These are phyloP conservation scores for Sylvicapra grimmia DNA, from an alignment of 2,113 vertebrate genomes.

Conservation along the genomic window DNA sequence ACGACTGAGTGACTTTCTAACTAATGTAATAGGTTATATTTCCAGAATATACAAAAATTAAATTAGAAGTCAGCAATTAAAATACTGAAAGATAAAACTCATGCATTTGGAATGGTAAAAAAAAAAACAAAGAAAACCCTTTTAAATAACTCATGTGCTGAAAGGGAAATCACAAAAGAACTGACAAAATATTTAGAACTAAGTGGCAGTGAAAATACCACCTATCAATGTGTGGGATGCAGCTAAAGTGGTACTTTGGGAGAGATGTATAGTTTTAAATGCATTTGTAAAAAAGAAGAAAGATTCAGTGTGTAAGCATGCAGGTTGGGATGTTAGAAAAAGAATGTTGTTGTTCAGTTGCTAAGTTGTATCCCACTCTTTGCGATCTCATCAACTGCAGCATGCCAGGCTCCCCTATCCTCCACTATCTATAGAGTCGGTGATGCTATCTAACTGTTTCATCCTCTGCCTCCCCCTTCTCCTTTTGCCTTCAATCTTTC, in stretches of 20 bases:
- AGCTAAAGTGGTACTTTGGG: not conserved
- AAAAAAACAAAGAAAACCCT: not conserved
- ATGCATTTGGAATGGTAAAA: not conserved
- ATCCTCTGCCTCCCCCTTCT: not conserved
- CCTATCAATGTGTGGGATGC: conserved; percentile 17
- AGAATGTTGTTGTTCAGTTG: not conserved
- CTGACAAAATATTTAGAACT: conserved; percentile 61
- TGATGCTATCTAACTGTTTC: not conserved
- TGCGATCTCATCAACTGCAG: fast-evolving
- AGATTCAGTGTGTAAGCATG: not conserved
- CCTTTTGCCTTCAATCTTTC: not conserved
- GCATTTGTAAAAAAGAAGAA: not conserved
- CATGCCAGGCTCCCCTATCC: not conserved
- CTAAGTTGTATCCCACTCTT: not conserved
- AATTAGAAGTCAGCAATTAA: conserved; percentile 9
- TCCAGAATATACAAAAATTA: not conserved
- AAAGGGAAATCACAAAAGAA: conserved; percentile 33
- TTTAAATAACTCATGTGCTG: not conserved
- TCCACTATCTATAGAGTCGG: not conserved
- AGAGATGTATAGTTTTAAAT: conserved; percentile 1
- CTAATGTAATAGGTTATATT: not conserved
- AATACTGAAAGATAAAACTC: not conserved
- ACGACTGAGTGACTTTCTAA: not conserved
- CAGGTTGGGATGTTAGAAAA: not conserved
- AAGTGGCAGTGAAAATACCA: conserved; percentile 42